Evolutionary conservation across 2,888 invertebrate species (phyloP).

Genomic region (Disparrhopalites patrizii): DNA sequence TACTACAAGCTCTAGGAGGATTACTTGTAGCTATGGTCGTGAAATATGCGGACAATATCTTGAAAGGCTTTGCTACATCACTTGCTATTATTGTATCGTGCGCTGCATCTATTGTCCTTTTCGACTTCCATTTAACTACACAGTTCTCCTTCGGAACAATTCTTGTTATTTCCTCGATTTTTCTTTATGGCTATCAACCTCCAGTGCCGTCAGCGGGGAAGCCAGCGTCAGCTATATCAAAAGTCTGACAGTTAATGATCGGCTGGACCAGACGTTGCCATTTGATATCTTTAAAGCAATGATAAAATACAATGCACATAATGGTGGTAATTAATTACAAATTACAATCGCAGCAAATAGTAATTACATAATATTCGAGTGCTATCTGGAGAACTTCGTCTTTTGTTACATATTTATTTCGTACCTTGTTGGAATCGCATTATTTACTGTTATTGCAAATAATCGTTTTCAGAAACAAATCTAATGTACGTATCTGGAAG

Average conservation of each 20-base stretch:
- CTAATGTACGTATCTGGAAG: too few relatives aligned
- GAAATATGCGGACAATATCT: slow-evolving; percentile 98
- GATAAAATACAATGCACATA: too few relatives aligned
- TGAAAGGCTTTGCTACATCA: slow-evolving; percentile 97
- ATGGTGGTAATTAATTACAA: too few relatives aligned
- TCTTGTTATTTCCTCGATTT: slow-evolving; percentile 90
- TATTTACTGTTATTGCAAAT: too few relatives aligned
- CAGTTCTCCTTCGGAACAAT: slow-evolving; percentile 80
- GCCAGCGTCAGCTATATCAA: slow-evolving; percentile 37
- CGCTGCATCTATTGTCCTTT: slow-evolving; percentile 86
- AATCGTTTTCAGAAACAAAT: too few relatives aligned
- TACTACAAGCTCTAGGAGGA: slow-evolving; percentile 91
- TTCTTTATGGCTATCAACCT: slow-evolving; percentile 70
- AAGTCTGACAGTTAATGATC: slow-evolving; percentile 31
- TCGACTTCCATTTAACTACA: slow-evolving; percentile 79
- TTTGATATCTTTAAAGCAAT: too few relatives aligned
- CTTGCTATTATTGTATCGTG: slow-evolving; percentile 94
- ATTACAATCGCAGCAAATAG: too few relatives aligned
- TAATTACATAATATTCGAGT: too few relatives aligned
- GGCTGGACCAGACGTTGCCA: slow-evolving; percentile 2
- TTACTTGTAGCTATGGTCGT: slow-evolving; percentile 96
- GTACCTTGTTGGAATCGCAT: too few relatives aligned
- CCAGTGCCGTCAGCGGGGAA: slow-evolving; percentile 28
- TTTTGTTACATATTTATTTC: too few relatives aligned
- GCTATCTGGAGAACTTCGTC: too few relatives aligned